Evolutionary conservation across 2,888 invertebrate species (phyloP), one percentile per base, ranked within the genome.

Genomic region (Euproctis similis): DNA sequence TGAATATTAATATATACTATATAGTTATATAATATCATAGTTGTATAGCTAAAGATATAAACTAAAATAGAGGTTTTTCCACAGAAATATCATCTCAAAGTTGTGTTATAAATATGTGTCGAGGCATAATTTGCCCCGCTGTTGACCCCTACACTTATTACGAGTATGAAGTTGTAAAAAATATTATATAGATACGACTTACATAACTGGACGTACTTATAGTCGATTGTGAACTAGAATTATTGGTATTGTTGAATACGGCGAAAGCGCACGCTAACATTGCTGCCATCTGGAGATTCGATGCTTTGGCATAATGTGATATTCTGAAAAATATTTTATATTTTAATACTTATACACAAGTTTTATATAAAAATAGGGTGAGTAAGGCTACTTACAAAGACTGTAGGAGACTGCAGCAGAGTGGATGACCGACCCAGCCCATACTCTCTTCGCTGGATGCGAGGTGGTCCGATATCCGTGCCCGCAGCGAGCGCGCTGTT

Each of bases 251-350:
- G 21, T 86, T 87, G 48, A 88, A 88, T 31, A 89, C 87, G 34
- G 93, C 92, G 71, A 97, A 96, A 1, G 93, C 90, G 62, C 97
- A 96, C 39, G 94, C 92, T 32, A 97, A 65, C 92, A 97, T 95
- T 1, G 96, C 97, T 2, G 97, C 94, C 72, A 95, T 97, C 80
- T 98, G 98, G 8, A 97, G 86, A 68, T 97, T 97, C 4, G 90
- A 89, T 28, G 91, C 87, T 44, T 88, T 87, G 0, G 94, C 93
- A 64, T 92, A 95, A 70, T 94, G 93, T 24, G 89, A 86, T 58
- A 94, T 94, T 63, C 92, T 92, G 72, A 12, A 29, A 33, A 8
- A 11, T 9, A 14, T 14, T 4, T 4, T 6, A 14, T 6, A 4
- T 14, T 4, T 6, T 14, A 14, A 14, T 4, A 14, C 14, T 4